phyloP scores from a whole-genome alignment of 2,888 invertebrate species.

The Nesidiocoris tenuis region DNA sequence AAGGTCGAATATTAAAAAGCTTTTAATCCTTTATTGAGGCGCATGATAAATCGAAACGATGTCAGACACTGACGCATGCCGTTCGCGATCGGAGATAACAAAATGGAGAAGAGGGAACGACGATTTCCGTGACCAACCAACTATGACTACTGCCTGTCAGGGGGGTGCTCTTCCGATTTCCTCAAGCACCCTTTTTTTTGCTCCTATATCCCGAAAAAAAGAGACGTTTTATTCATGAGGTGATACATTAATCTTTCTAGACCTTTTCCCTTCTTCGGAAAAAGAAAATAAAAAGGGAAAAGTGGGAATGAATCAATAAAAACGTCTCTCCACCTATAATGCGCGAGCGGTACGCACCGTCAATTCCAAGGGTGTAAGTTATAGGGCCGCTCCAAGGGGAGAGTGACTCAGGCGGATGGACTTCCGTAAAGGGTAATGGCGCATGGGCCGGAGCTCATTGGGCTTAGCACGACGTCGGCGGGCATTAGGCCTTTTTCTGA shows the following conservation, averaged over 20 bases:
- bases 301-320: slow-evolving; percentile 35
- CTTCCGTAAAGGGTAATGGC: slow-evolving; percentile 33
- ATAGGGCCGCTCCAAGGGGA: neutral
- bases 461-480: neutral
- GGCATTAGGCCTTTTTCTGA: neutral
- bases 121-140: slow-evolving; percentile 16
- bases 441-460: slow-evolving; percentile 5
- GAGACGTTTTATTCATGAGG: slow-evolving; percentile 38
- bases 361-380: neutral
- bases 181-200: slow-evolving; percentile 5
- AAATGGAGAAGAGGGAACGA: slow-evolving; percentile 4
- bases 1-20: neutral
- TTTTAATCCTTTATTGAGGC: slow-evolving; percentile 13
- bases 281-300: slow-evolving; percentile 11
- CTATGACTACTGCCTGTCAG: slow-evolving; percentile 13
- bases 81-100: neutral
- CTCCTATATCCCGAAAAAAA: slow-evolving; percentile 12
- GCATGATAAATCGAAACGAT: slow-evolving; percentile 16
- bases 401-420: slow-evolving; percentile 24
- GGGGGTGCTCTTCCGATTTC: slow-evolving; percentile 5
- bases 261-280: neutral
- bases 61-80: slow-evolving; percentile 16
- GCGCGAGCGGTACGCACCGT: neutral
- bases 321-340: slow-evolving; percentile 19
- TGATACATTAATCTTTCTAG: slow-evolving; percentile 35